Percentiles rank a stretch among this genome's conserved stretches.
These are phyloP conservation scores for Ferdinandea cuprea DNA, from an alignment of 2,888 invertebrate genomes.

Conservation along the genomic window DNA sequence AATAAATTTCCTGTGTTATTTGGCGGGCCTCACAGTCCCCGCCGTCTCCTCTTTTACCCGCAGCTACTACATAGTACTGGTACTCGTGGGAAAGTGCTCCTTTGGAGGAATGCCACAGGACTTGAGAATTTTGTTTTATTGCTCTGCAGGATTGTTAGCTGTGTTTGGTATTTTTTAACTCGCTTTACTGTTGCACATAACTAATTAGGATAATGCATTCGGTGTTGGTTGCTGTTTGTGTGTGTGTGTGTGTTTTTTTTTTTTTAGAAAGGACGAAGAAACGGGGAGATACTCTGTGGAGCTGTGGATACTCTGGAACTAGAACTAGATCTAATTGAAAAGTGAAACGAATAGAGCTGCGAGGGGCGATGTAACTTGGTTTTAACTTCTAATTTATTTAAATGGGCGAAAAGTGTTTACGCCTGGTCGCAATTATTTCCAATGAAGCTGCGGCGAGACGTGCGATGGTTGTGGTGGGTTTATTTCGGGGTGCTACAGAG, in stretches of 20 bases:
- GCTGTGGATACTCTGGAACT: not conserved
- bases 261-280: not conserved
- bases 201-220: constrained; percentile 74
- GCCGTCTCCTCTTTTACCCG: not conserved
- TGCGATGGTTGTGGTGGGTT: constrained; percentile 26
- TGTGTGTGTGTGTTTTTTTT: no score
- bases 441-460: constrained; percentile 65
- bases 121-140: constrained; percentile 60
- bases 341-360: constrained; percentile 37
- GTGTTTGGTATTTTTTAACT: constrained; percentile 9
- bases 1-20: constrained; percentile 60
- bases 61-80: constrained; percentile 3
- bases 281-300: not conserved
- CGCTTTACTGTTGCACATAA: constrained; percentile 60
- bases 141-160: constrained; percentile 41
- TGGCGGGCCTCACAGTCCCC: not conserved
- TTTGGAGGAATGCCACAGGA: constrained; percentile 54
- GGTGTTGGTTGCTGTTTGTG: no score
- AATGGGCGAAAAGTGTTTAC: constrained; percentile 74
- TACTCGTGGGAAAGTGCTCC: constrained; percentile 42
- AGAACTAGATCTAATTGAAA: constrained; percentile 67
- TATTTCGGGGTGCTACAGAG: constrained; percentile 5
- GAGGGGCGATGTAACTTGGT: constrained; percentile 51
- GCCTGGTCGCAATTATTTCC: constrained; percentile 73
- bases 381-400: constrained; percentile 74